Conservation (phyloP, 2,888 invertebrate genomes). For the Galerucella pusilla region DNA sequence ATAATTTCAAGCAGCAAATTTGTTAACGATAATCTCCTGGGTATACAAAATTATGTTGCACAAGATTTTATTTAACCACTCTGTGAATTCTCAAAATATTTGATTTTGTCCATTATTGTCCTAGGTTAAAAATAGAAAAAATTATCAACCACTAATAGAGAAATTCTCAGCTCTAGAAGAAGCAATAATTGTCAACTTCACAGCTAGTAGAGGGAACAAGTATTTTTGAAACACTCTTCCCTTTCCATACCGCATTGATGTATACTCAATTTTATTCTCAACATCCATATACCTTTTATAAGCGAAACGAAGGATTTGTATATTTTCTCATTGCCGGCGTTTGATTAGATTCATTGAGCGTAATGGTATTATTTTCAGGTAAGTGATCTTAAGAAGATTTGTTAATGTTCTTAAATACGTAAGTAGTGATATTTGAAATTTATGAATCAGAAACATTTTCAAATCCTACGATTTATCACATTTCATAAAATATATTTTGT, state of each 20-base stretch:
- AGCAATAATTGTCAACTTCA: too few relatives aligned
- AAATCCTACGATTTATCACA: neutral
- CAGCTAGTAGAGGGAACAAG: too few relatives aligned
- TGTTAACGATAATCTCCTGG: too few relatives aligned
- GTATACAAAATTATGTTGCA: too few relatives aligned
- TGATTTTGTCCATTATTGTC: too few relatives aligned
- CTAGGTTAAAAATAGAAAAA: too few relatives aligned
- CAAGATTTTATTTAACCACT: too few relatives aligned
- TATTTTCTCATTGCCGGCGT: neutral
- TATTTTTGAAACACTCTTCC: neutral
- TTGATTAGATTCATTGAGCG: neutral
- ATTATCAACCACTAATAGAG: too few relatives aligned
- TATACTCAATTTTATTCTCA: neutral
- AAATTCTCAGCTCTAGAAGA: too few relatives aligned
- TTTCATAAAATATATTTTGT: neutral
- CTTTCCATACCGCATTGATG: neutral
- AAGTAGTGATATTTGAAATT: neutral
- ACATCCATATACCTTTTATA: neutral
- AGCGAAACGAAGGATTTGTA: neutral
- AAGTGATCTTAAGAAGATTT: conserved; percentile 2
- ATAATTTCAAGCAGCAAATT: too few relatives aligned
- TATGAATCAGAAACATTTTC: neutral
- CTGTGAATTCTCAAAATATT: too few relatives aligned
- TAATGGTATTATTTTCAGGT: conserved; percentile 9
- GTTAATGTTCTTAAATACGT: neutral